Conservation (phyloP, 2,797 vertebrate species). For the Calcarius lapponicus region DNA sequence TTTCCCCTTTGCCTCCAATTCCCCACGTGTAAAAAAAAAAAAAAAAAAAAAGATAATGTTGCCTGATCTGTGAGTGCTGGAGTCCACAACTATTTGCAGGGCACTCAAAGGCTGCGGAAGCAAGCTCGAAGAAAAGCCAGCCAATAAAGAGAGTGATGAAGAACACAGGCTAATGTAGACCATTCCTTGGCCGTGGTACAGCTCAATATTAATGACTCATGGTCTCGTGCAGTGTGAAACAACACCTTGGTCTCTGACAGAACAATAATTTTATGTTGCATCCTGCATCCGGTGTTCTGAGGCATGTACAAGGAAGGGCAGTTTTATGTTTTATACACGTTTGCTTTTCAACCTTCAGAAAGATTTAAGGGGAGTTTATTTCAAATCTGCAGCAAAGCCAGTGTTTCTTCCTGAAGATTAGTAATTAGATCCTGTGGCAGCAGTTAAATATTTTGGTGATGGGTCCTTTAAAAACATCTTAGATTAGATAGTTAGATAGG, state of each 20-base stretch:
- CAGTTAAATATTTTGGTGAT: slow-evolving; percentile 22
- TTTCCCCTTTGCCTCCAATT: neutral
- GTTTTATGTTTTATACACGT: neutral
- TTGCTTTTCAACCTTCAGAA: neutral
- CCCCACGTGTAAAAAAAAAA: neutral
- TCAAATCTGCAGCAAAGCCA: neutral
- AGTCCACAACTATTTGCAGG: neutral
- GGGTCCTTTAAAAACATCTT: slow-evolving; percentile 44
- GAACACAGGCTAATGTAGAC: neutral
- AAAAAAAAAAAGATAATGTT: neutral
- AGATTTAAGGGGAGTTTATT: neutral
- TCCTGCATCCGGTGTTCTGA: neutral
- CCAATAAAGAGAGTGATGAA: neutral
- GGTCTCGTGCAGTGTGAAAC: neutral
- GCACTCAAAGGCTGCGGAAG: neutral
- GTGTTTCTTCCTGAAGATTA: slow-evolving; percentile 42
- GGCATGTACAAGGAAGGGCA: neutral
- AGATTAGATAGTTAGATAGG: slow-evolving; percentile 47
- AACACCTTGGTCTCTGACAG: neutral
- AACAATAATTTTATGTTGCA: neutral
- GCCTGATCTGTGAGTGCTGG: neutral
- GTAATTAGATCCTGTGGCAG: slow-evolving; percentile 44
- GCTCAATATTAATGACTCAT: slow-evolving; percentile 10
- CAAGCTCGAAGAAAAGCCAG: neutral
- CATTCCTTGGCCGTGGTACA: neutral